Conservation (phyloP, 2,888 invertebrate genomes). For the Zootermopsis nevadensis region DNA sequence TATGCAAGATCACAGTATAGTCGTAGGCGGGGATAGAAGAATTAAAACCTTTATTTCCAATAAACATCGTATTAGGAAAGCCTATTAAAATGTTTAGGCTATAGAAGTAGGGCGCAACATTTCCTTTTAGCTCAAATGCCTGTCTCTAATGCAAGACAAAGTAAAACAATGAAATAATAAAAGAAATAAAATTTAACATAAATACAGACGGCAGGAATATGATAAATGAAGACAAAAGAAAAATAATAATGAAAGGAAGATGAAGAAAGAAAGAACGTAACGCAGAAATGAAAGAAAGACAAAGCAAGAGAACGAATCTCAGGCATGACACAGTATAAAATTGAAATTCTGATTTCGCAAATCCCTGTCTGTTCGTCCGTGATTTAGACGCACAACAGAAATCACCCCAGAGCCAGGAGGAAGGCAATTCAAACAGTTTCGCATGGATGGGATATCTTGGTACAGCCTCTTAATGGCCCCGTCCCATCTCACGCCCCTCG, state of each 20-base stretch:
- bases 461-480: slow-evolving; percentile 3
- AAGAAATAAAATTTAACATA: not conserved
- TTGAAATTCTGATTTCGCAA: not conserved
- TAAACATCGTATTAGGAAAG: too few species aligned
- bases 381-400: not conserved
- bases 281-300: not conserved
- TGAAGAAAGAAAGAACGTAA: too few species aligned
- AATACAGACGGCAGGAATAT: not conserved
- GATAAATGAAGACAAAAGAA: not conserved
- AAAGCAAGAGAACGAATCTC: not conserved
- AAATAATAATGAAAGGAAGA: not conserved
- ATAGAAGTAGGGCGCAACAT: too few species aligned
- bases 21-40: too few species aligned
- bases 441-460: not conserved
- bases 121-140: too few species aligned
- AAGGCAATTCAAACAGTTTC: not conserved
- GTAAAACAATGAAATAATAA: not conserved
- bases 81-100: too few species aligned
- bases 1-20: too few species aligned
- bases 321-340: not conserved
- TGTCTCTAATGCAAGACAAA: too few species aligned
- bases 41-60: too few species aligned
- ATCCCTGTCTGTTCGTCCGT: not conserved
- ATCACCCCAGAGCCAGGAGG: not conserved
- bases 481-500: not conserved